Evolutionary conservation across 2,797 vertebrate species (phyloP), one percentile per base, ranked within the genome.

Genomic region (Ceyx erithaca): DNA sequence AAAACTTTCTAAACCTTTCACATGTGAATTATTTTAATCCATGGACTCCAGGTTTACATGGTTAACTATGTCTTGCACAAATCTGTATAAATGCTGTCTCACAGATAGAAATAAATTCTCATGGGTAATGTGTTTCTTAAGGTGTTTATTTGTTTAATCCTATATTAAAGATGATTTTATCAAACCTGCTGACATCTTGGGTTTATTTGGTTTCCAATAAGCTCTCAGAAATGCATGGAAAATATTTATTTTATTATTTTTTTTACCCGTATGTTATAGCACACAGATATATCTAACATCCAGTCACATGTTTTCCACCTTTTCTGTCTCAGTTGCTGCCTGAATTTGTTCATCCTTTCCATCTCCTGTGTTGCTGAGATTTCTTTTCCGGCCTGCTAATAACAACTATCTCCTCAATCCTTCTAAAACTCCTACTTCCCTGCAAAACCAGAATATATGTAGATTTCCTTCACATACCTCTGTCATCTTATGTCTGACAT

Each of bases 161-260:
- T 13, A 7, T 3, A 4, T 16, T 75, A 35, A 75, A 45, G 28
- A 31, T 14, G 4, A 35, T 30, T 73, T 72, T 45, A 30, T 30
- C 19, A n/a, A n/a, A 40, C 2, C 2, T 37, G 7, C 2, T 78
- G 5, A 1, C 1, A 31, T 20, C 2, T 55, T 63, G 6, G 2
- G 1, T 7, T 85, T 72, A 20, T 18, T 40, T 41, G 12, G 6
- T 63, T 69, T 69, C 52, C 14, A 51, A 4, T 4, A n/a, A 69
- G 2, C 9, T 61, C 83, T 75, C 15, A 46, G 59, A 84, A 9
- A 16, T 17, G 3, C 11, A 37, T 8, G 8, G 17, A 37, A 57
- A 35, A 19, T 40, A 13, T 35, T 35, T 35, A 35, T 35, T 35
- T 35, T 35, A 35, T 35, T 35, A 35, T 35, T 19, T 51, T 66